Percentiles rank a stretch among this genome's conserved stretches.
phyloP scores from a whole-genome alignment of 1,140 invertebrate genomes.

The Venturia canescens region DNA sequence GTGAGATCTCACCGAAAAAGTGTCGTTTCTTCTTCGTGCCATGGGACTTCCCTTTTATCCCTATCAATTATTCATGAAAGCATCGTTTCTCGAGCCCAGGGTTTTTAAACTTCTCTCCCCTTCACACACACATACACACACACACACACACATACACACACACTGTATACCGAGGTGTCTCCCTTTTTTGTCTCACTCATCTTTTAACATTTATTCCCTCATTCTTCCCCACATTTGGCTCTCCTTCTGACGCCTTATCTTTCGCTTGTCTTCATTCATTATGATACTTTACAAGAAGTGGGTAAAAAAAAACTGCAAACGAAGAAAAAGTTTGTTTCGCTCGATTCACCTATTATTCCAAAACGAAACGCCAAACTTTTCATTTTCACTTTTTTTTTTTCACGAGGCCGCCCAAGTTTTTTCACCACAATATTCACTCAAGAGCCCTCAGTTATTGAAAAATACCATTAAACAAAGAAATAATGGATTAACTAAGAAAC shows the following conservation, averaged over 20 bases:
- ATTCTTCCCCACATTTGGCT: not conserved
- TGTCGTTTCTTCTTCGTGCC: not conserved
- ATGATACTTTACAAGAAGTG: not conserved
- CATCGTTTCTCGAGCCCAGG: conserved; percentile 20
- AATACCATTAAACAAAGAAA: too few species aligned
- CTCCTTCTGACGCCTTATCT: not conserved
- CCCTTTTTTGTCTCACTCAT: conserved; percentile 6
- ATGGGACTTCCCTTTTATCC: conserved; percentile 48
- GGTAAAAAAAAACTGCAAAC: too few species aligned
- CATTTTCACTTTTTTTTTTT: not conserved
- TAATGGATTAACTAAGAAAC: too few species aligned
- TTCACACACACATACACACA: too few species aligned
- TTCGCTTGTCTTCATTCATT: conserved; percentile 1
- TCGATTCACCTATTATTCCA: not conserved
- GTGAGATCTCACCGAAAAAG: conserved; percentile 28
- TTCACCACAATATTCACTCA: too few species aligned
- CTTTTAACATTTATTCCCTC: conserved; percentile 10
- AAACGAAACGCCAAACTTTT: not conserved
- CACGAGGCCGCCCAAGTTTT: not conserved
- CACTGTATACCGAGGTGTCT: not conserved
- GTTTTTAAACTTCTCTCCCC: conserved; percentile 43
- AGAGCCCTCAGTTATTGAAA: too few species aligned
- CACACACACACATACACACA: too few species aligned
- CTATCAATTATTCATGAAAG: conserved; percentile 49
- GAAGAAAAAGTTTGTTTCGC: too few species aligned